phyloP scores from a whole-genome alignment of 2,113 vertebrate genomes.

The Mastomys natalensis region DNA sequence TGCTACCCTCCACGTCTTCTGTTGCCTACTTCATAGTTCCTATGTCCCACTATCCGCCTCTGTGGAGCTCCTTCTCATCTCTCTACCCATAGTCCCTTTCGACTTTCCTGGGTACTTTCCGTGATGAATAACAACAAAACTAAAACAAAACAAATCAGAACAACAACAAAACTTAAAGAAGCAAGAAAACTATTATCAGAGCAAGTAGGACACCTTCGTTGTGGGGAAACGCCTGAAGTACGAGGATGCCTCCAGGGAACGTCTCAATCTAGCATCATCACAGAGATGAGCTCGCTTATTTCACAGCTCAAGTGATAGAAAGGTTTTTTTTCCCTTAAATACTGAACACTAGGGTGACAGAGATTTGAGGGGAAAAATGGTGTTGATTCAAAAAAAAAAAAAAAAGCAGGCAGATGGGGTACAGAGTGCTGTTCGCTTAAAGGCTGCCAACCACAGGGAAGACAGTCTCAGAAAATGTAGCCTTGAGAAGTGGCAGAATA shows the following conservation, averaged over 20 bases:
- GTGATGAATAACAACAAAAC: background rate
- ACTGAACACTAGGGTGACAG: background rate
- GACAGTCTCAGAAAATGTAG: accelerated
- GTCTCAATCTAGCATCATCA: background rate
- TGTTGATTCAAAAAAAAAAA: background rate
- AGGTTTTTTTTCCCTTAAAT: background rate
- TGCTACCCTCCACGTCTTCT: background rate
- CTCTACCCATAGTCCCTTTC: background rate
- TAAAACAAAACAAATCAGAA: background rate
- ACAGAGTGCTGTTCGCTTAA: background rate
- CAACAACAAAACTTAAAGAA: background rate
- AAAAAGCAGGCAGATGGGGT: background rate
- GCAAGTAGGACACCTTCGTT: background rate
- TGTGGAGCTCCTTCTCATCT: background rate
- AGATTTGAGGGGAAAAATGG: background rate
- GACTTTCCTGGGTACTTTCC: background rate
- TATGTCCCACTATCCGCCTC: too few species aligned
- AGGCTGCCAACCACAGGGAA: background rate
- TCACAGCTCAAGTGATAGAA: background rate
- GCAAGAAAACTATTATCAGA: background rate
- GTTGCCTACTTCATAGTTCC: background rate
- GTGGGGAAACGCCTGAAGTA: background rate
- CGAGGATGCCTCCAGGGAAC: background rate
- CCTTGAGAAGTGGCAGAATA: background rate
- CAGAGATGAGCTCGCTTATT: background rate